Base-by-base conservation (phyloP, 2,888 invertebrate species). In the Bellardia pandia region DNA sequence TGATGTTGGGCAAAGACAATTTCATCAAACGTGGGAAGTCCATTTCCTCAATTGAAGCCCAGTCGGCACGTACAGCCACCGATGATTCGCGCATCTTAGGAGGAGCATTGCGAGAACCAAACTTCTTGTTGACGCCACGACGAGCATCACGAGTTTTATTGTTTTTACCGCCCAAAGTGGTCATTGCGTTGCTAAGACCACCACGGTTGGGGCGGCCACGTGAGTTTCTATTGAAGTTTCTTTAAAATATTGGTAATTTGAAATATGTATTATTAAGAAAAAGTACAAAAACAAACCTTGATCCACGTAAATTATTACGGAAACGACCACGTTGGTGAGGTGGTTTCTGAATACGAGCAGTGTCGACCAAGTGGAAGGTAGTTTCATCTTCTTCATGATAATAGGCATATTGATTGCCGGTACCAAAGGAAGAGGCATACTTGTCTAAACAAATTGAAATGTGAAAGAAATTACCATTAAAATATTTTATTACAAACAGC, bases 371-470 rank as follows among this genome's bases (percentile, higher is more conserved):
- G 93, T 99, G 99, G 96, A 99, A 99, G 74, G 98, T 97, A 89
- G 98, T 97, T 93, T 99, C 99, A 93, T 99, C 99, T 93, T 99
- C 99, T 91, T 99, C 99, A 91, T 99, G 99, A 93, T 98, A 98
- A 93, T 99, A 99, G 0, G 99, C 98, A 94, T 99, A 99, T 91
- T 99, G 99, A 91, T 97, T 98, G 64, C 98, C 98, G 89, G 98
- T 97, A 82, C 98, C 98, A 94, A 98, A 98, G 90, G 97, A 97
- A 4, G 98, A 98, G 64, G 97, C 96, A 92, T 98, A 98, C 93
- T 98, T 98, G 92, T 96, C 89, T 90, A 62, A 0, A 88, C 72
- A 42, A 23, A 56, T 33, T 37, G 9, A 45, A 51, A 42, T 5
- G 11, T 13, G 14, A 58, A 62, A n/a, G 37, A 37, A n/a, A 37